These are phyloP conservation scores for Theocolax elegans DNA, from an alignment of 1,140 invertebrate species.

Conservation along the genomic window DNA sequence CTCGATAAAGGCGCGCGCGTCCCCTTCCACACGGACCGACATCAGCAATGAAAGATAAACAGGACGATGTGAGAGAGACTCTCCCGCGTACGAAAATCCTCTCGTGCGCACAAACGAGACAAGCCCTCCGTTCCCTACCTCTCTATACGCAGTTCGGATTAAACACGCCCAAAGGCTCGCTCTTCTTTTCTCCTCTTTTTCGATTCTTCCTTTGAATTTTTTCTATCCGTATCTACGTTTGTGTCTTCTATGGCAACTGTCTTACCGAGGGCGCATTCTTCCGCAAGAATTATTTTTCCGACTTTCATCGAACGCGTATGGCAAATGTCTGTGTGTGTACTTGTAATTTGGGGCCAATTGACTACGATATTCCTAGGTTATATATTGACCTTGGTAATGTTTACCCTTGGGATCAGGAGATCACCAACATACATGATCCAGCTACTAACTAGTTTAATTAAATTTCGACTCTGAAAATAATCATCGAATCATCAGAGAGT, in stretches of 20 bases:
- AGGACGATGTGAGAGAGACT: neutral
- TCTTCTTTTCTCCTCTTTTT: slow-evolving; percentile 32
- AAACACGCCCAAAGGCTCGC: slow-evolving; percentile 30
- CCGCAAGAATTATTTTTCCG: no score
- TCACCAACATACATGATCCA: no score
- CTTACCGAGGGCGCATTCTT: no score
- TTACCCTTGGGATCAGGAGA: no score
- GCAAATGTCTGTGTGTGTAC: no score
- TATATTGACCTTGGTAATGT: no score
- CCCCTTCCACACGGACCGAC: neutral
- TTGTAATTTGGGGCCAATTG: no score
- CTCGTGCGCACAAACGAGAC: slow-evolving; percentile 37
- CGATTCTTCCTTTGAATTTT: neutral
- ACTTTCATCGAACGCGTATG: no score
- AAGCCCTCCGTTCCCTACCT: neutral
- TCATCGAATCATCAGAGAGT: no score
- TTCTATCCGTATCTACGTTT: neutral
- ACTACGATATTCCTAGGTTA: no score
- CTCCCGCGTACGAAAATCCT: slow-evolving; percentile 11
- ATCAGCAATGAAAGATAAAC: slow-evolving; percentile 33
- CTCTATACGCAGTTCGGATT: neutral
- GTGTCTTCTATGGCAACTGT: neutral
- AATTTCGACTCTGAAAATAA: no score
- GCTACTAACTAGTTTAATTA: no score
- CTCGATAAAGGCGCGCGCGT: slow-evolving; percentile 8